Conservation (phyloP, 2,797 vertebrate genomes). For the Ctenopoma kingsleyae region DNA sequence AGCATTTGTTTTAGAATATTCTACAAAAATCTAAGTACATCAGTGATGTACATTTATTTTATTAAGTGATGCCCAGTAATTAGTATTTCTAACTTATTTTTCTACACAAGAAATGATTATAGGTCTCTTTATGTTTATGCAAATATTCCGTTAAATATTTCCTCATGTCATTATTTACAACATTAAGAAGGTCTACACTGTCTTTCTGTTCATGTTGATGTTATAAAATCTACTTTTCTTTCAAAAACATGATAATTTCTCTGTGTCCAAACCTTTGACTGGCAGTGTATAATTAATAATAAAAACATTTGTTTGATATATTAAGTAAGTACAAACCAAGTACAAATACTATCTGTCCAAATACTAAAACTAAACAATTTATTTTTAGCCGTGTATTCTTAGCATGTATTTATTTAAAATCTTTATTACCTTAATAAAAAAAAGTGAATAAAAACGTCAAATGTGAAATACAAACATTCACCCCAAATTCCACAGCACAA, state of each 20-base stretch:
- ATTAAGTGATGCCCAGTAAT: conserved; percentile 6
- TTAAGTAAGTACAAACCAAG: conserved; percentile 39
- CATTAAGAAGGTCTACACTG: too few species aligned
- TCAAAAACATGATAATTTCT: too few species aligned
- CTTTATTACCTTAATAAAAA: conserved; percentile 15
- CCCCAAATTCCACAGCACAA: conserved; percentile 44
- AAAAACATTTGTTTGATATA: conserved; percentile 31
- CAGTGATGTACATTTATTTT: not conserved
- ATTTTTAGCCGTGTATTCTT: not conserved
- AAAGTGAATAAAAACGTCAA: conserved; percentile 33
- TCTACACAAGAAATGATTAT: conserved; percentile 2
- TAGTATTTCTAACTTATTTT: conserved; percentile 11
- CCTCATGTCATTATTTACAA: too few species aligned
- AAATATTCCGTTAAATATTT: too few species aligned
- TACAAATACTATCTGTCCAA: conserved; percentile 21
- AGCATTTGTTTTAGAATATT: not conserved
- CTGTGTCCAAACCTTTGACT: too few species aligned
- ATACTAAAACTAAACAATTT: conserved; percentile 2
- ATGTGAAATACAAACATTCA: conserved; percentile 64
- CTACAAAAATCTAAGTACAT: not conserved
- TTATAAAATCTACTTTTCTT: too few species aligned
- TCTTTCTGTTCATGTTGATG: too few species aligned
- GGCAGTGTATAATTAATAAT: not conserved
- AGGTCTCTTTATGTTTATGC: too few species aligned
- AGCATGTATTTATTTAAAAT: conserved; percentile 18